Percentiles rank a stretch among this genome's conserved stretches.
phyloP scores from a whole-genome alignment of 2,888 invertebrate genomes.

The Gandaritis pyraliata region DNA sequence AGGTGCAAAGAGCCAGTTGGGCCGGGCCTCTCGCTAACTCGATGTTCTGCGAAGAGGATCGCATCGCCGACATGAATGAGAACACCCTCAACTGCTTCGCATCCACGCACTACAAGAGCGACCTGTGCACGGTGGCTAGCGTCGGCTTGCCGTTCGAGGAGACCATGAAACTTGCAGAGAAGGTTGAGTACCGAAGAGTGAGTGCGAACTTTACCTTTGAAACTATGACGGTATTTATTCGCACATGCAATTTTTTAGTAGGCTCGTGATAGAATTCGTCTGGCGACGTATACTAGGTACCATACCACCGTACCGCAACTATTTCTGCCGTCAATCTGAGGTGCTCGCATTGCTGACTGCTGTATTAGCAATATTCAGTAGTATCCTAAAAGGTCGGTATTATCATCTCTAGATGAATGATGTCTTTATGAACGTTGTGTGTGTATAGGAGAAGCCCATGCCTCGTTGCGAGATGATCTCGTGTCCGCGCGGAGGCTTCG shows the following conservation, averaged over 20 bases:
- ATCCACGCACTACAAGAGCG: conserved; percentile 51
- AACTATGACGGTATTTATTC: too few relatives aligned
- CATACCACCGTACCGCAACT: too few relatives aligned
- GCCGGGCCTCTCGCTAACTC: conserved; percentile 66
- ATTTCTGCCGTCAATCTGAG: too few relatives aligned
- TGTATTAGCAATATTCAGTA: too few relatives aligned
- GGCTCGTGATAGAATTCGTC: too few relatives aligned
- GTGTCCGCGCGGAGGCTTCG: conserved; percentile 59
- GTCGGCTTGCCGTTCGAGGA: conserved; percentile 69
- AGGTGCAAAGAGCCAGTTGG: conserved; percentile 66
- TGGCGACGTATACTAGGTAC: too few relatives aligned
- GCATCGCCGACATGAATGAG: conserved; percentile 56
- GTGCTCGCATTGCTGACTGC: too few relatives aligned
- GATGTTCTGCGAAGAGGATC: conserved; percentile 58
- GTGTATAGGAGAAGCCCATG: conserved; percentile 48
- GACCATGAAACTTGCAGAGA: conserved; percentile 62
- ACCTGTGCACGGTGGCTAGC: conserved; percentile 62
- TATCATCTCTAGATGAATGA: too few relatives aligned
- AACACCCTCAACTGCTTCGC: conserved; percentile 50
- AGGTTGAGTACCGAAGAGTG: conserved; percentile 52
- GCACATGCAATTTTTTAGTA: too few relatives aligned
- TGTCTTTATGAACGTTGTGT: not conserved
- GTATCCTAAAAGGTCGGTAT: too few relatives aligned
- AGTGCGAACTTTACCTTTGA: conserved; percentile 19
- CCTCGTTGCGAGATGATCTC: conserved; percentile 42